phyloP scores from a whole-genome alignment of 2,797 vertebrate species.

The Pristis pectinata region DNA sequence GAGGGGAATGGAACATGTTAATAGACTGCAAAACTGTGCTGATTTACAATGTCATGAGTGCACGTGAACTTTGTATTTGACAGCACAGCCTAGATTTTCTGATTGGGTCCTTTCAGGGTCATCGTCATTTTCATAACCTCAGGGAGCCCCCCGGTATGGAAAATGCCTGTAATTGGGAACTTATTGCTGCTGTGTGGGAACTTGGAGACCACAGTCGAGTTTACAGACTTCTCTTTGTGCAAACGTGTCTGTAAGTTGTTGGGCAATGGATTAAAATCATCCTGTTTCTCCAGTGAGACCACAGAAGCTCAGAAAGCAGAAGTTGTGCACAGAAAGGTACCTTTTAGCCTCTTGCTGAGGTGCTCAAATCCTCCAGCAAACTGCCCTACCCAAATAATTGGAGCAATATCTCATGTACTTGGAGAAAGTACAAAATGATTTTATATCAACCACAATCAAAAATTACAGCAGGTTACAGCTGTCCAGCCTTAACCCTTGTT shows the following conservation, averaged over 20 bases:
- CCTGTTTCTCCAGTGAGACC: background rate
- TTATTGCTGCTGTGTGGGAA: slow-evolving; percentile 19
- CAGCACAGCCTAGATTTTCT: background rate
- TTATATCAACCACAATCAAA: background rate
- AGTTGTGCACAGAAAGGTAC: background rate
- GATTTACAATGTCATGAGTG: background rate
- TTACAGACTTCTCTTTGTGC: background rate
- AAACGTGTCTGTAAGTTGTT: background rate
- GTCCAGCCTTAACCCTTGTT: background rate
- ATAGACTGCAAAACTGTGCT: background rate
- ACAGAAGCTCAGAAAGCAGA: background rate
- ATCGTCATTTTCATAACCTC: slow-evolving; percentile 2
- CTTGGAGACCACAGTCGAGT: background rate
- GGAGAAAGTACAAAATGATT: background rate
- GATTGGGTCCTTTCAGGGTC: slow-evolving; percentile 3
- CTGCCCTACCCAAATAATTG: background rate
- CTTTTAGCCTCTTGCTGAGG: background rate
- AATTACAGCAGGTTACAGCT: background rate
- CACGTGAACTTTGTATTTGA: background rate
- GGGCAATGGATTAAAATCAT: background rate
- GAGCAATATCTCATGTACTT: background rate
- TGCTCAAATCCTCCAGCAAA: background rate
- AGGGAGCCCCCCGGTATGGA: background rate
- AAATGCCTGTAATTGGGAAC: slow-evolving; percentile 22
- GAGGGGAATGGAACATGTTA: background rate